phyloP scores from a whole-genome alignment of 2,888 invertebrate genomes.

The Himalopsyche tibetana region DNA sequence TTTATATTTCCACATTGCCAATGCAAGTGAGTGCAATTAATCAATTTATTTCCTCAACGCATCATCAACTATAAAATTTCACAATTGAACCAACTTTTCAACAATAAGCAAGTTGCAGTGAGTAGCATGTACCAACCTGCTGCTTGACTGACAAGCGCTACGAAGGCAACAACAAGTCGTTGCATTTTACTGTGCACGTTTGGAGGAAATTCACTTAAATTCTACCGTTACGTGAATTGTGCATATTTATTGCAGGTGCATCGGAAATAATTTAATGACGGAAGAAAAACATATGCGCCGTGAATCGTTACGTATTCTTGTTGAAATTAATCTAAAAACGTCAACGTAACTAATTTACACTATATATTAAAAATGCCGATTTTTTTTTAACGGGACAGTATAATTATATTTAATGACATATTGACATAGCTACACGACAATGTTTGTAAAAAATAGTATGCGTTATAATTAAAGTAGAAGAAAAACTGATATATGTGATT shows the following conservation, averaged over 20 bases:
- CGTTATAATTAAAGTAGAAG: no score
- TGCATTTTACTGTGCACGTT: background rate
- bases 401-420: no score
- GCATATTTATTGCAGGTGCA: background rate
- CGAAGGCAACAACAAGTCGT: background rate
- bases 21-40: slow-evolving; percentile 44
- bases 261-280: slow-evolving; percentile 12
- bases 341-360: no score
- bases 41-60: slow-evolving; percentile 52
- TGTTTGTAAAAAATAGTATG: no score
- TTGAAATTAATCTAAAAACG: no score
- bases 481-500: no score
- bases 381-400: no score
- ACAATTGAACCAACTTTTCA: slow-evolving; percentile 42
- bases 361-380: no score
- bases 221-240: background rate
- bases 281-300: background rate
- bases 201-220: background rate
- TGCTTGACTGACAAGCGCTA: background rate
- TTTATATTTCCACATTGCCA: background rate
- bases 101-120: slow-evolving; percentile 43
- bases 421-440: no score
- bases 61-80: slow-evolving; percentile 43
- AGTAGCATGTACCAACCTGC: background rate
- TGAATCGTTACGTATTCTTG: background rate